These are phyloP conservation scores for Caenorhabditis sp. DNA, from an alignment of 2,888 invertebrate species.

Conservation along the genomic window DNA sequence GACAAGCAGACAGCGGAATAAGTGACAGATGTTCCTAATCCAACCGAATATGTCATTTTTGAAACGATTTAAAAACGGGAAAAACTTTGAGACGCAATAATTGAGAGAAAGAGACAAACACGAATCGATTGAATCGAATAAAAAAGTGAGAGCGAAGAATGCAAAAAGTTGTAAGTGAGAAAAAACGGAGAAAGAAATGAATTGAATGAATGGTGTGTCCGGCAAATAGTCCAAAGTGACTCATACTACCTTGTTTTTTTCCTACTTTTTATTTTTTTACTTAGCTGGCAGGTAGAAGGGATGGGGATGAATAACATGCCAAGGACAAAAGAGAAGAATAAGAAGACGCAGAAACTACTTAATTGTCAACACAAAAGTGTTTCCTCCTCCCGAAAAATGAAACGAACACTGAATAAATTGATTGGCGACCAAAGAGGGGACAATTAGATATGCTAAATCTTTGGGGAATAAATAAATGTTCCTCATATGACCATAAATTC, in stretches of 20 bases:
- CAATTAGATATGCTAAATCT: neutral
- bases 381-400: neutral
- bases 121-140: constrained; percentile 18
- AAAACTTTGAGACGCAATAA: neutral
- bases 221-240: neutral
- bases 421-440: neutral
- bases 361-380: constrained; percentile 1
- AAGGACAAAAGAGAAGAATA: neutral
- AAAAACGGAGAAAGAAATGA: neutral
- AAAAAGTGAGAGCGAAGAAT: constrained; percentile 1
- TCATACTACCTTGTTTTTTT: neutral
- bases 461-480: neutral
- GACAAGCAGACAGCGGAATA: neutral
- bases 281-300: neutral
- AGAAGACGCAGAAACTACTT: neutral
- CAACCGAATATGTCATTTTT: neutral
- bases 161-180: constrained; percentile 8
- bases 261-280: neutral
- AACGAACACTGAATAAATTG: neutral
- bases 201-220: neutral
- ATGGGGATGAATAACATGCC: neutral
- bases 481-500: neutral
- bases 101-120: constrained; percentile 1
- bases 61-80: neutral
- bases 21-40: neutral